phyloP scores from a whole-genome alignment of 1,140 invertebrate species.

The Bombus cullumanus region DNA sequence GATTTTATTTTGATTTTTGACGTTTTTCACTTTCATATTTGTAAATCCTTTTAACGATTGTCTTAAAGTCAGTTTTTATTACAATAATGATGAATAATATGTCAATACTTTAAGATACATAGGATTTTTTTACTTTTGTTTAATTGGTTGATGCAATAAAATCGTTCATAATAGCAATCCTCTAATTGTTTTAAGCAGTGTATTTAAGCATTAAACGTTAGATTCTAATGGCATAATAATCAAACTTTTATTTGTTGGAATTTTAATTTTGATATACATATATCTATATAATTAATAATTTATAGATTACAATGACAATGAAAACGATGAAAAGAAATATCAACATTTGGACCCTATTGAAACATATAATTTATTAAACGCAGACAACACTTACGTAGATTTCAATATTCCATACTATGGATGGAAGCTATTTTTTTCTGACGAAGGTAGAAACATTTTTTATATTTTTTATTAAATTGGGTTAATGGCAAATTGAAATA shows the following conservation, averaged over 20 bases:
- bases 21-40: too few species aligned
- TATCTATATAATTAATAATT: background rate
- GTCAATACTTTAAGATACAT: too few species aligned
- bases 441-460: slow-evolving; percentile 83
- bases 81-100: too few species aligned
- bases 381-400: slow-evolving; percentile 27
- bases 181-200: too few species aligned
- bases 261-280: background rate
- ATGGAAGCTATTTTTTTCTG: slow-evolving; percentile 88
- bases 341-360: slow-evolving; percentile 18
- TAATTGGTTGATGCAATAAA: too few species aligned
- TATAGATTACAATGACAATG: slow-evolving; percentile 1
- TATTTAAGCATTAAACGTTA: too few species aligned
- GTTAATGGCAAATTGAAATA: background rate
- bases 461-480: background rate
- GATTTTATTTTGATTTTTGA: too few species aligned
- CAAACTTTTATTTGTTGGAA: background rate
- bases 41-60: too few species aligned
- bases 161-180: too few species aligned
- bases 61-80: too few species aligned
- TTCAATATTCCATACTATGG: slow-evolving; percentile 82
- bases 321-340: background rate
- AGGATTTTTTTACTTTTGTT: too few species aligned
- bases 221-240: too few species aligned
- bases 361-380: slow-evolving; percentile 16